Base-by-base conservation (phyloP, 2,113 vertebrate species). In the Chamaea fasciata region DNA sequence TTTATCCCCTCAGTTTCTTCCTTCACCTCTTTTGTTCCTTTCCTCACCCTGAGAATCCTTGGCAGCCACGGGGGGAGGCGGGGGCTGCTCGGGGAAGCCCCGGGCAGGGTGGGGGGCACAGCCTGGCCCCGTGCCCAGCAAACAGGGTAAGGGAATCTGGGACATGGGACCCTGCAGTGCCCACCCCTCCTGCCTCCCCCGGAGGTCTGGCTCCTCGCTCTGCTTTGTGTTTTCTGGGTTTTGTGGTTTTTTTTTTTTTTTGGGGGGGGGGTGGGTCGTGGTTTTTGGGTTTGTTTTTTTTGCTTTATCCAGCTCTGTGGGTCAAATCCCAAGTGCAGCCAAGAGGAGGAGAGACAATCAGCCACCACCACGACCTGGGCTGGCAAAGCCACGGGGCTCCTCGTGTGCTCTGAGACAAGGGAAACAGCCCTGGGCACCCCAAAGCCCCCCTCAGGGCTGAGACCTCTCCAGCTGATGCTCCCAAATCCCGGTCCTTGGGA, bases 331-430 rank as follows among this genome's bases (percentile, higher is more conserved):
- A 95, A 97, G 96, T 41, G 84, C 89, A 95, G 92, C 91, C 31
- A 52, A 95, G 94, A 95, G 93, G 83, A 78, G 96, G 87, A 97
- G 35, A 97, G 97, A 98, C 98, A 98, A 98, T 98, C 97, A 97
- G 73, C 64, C 50, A 12, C 69, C 47, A 13, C 71, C 55, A n/a
- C 1, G 2, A 79, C 64, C 91, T 64, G 88, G 70, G 83, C 87
- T 12, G 19, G 92, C 89, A 44, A 33, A 80, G 35, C 70, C 14
- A 1, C 1, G 2, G 62, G 88, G 62, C 46, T 82, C 49, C 56
- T 60, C 1, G 0, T 24, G 35, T 81, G 60, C 96, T 87, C 95
- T 95, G 92, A 69, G 65, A 95, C 86, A 91, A 94, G 89, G 71
- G 16, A 81, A 92, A 69, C 1, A 2, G 21, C 50, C 71, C 50